Percentiles rank a stretch among this genome's conserved stretches.
Evolutionary conservation across 2,888 invertebrate genomes (phyloP).

Genomic region (Erebia palarica): DNA sequence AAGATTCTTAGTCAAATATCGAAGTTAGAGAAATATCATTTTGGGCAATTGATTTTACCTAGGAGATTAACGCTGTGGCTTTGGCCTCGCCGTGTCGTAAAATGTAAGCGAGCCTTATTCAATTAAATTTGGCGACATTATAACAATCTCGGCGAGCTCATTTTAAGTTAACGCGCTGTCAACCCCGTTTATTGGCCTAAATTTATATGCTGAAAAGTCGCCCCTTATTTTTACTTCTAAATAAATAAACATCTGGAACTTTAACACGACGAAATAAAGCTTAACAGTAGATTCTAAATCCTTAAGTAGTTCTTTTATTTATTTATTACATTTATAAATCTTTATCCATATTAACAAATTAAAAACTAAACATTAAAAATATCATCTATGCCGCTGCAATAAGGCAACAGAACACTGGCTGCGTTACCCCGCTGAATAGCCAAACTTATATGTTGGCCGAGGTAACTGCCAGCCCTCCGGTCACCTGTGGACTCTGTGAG

Average conservation of each 20-base stretch:
- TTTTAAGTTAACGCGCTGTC: conserved; percentile 63
- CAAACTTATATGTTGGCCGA: no score
- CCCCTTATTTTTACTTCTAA: conserved; percentile 17
- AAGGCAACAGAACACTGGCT: no score
- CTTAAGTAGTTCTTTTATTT: no score
- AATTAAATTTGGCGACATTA: conserved; percentile 79
- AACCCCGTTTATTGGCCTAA: conserved; percentile 59
- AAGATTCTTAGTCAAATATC: conserved; percentile 53
- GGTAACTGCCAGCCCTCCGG: no score
- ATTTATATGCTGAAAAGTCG: conserved; percentile 49
- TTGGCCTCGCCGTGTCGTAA: conserved; percentile 70
- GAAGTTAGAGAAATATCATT: conserved; percentile 61
- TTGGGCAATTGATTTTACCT: conserved; percentile 78
- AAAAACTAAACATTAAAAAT: no score
- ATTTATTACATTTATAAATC: neutral
- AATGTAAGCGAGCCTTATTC: conserved; percentile 80
- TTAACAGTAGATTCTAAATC: neutral
- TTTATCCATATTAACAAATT: no score
- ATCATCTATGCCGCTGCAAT: no score
- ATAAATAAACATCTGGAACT: conserved; percentile 14
- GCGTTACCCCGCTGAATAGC: no score
- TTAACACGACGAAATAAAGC: neutral
- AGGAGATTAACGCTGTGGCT: conserved; percentile 75
- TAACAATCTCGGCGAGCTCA: conserved; percentile 75
- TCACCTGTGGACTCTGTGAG: no score